Evolutionary conservation across 2,113 vertebrate species (phyloP).

Genomic region (Solea solea): DNA sequence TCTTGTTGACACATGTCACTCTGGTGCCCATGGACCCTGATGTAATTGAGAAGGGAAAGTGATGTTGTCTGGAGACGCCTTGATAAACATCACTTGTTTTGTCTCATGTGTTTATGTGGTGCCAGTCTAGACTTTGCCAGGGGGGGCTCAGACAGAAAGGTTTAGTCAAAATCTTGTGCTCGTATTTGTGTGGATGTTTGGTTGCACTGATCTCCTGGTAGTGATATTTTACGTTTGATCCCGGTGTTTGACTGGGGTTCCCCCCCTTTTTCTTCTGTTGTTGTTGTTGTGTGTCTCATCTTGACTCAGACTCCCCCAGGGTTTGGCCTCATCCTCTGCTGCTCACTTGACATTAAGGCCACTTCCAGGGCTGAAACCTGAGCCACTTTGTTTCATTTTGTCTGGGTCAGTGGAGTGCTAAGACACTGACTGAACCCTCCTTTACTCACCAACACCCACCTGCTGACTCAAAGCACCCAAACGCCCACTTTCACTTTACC

Average conservation of each 20-base stretch:
- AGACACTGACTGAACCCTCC: constrained; percentile 33
- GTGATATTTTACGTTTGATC: not conserved
- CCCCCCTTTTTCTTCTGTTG: not conserved
- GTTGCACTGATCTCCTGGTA: constrained; percentile 11
- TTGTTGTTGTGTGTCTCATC: constrained; percentile 20
- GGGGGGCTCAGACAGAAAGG: constrained; percentile 21
- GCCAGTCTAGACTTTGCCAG: constrained; percentile 14
- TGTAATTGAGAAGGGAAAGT: constrained; percentile 35
- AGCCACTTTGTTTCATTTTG: constrained; percentile 64
- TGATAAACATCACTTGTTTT: constrained; percentile 19
- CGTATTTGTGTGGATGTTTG: constrained; percentile 5
- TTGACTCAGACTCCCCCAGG: constrained; percentile 16
- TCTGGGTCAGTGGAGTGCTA: constrained; percentile 35
- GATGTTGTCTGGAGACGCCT: constrained; percentile 18
- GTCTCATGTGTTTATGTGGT: constrained; percentile 9
- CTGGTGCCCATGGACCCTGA: not conserved
- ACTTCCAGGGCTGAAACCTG: constrained; percentile 67
- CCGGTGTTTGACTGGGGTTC: constrained; percentile 31
- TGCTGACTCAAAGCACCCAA: constrained; percentile 51
- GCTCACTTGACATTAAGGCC: constrained; percentile 60
- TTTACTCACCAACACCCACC: constrained; percentile 41
- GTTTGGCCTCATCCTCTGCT: constrained; percentile 27
- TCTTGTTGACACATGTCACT: constrained; percentile 33
- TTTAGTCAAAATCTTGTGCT: constrained; percentile 29
- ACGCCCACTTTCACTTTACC: constrained; percentile 26